These are phyloP conservation scores for Anguilla megastoma DNA, from an alignment of 2,797 vertebrate species.

Conservation along the genomic window DNA sequence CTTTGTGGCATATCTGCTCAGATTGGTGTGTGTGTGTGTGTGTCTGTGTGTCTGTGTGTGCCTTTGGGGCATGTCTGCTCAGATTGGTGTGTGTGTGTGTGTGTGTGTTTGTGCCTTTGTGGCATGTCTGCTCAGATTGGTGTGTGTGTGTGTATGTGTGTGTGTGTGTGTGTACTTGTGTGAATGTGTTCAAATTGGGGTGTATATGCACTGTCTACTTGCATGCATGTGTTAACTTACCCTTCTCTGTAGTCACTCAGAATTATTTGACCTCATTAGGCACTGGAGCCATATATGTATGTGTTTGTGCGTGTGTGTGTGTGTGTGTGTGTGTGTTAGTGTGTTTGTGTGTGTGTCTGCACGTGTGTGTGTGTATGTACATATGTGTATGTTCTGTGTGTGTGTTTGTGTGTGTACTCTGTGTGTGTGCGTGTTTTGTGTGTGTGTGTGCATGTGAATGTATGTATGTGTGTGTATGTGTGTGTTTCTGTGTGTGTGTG, in stretches of 20 bases:
- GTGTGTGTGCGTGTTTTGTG: constrained; percentile 27
- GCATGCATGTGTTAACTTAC: constrained; percentile 40
- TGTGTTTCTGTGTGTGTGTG: constrained; percentile 64
- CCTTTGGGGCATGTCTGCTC: constrained; percentile 21
- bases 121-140: too few species aligned
- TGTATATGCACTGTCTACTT: constrained; percentile 11
- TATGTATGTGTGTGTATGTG: too few species aligned
- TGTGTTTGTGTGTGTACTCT: constrained; percentile 31
- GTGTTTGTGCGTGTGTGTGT: too few species aligned
- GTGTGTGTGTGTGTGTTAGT: not conserved
- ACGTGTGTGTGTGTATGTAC: constrained; percentile 24
- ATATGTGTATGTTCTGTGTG: constrained; percentile 39
- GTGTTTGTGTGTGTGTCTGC: constrained; percentile 13
- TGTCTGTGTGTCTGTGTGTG: not conserved
- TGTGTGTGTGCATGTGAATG: too few species aligned
- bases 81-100: constrained; percentile 34
- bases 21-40: not conserved
- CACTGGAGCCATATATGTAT: constrained; percentile 35
- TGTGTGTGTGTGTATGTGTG: too few species aligned
- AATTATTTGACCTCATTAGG: constrained; percentile 76
- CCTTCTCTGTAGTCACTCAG: constrained; percentile 62
- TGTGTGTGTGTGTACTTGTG: too few species aligned
- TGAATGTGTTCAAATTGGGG: too few species aligned
- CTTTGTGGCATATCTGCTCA: not conserved
- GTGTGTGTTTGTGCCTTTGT: constrained; percentile 11